Evolutionary conservation across 2,113 vertebrate species (phyloP).

Genomic region (Ranitomeya imitator): DNA sequence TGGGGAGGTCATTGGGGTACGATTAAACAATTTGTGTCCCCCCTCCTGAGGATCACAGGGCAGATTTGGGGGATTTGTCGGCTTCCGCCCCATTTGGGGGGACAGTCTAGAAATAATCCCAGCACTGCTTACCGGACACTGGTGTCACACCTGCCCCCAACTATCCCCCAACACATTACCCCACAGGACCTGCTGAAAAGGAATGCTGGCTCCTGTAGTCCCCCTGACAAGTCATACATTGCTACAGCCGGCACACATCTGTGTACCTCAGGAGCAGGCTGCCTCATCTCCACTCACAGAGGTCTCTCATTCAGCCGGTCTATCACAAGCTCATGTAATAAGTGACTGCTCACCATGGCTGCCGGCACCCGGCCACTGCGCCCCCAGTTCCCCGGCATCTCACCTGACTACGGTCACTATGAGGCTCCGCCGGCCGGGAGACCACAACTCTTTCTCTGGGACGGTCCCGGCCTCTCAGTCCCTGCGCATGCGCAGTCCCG

Average conservation of each 20-base stretch:
- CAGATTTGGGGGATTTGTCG: too few species aligned
- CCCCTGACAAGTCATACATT: not conserved
- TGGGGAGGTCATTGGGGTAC: too few species aligned
- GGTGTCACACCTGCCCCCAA: too few species aligned
- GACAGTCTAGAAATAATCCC: too few species aligned
- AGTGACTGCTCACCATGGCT: constrained; percentile 16
- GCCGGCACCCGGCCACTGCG: constrained; percentile 22
- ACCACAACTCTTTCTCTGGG: constrained; percentile 37
- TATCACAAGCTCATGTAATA: not conserved
- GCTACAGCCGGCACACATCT: not conserved
- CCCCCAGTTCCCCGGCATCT: constrained; percentile 46
- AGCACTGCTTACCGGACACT: too few species aligned
- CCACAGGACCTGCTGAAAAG: not conserved
- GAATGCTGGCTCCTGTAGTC: not conserved
- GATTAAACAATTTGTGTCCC: too few species aligned
- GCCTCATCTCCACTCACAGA: not conserved
- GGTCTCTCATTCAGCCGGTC: not conserved
- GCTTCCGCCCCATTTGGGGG: too few species aligned
- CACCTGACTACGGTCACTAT: constrained; percentile 41
- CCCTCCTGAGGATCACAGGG: too few species aligned
- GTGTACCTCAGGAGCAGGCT: not conserved
- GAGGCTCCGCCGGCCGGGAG: constrained; percentile 18
- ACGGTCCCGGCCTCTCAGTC: constrained; percentile 26
- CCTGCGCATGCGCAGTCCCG: constrained; percentile 15
- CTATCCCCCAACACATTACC: not conserved